These are phyloP conservation scores for Syngnathus typhle DNA, from an alignment of 2,113 vertebrate species.

Conservation along the genomic window DNA sequence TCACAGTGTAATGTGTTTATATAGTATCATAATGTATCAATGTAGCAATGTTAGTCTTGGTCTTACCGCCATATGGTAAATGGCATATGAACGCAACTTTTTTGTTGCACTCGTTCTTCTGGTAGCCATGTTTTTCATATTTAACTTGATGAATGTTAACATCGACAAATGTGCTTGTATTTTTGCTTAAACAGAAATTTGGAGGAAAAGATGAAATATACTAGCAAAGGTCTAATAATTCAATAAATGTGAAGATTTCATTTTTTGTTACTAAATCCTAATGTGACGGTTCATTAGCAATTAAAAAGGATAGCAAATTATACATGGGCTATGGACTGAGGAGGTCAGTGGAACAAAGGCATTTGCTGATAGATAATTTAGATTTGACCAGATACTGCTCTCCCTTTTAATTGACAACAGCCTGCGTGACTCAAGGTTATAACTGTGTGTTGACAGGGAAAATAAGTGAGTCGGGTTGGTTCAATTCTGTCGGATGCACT, in stretches of 20 bases:
- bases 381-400: constrained; percentile 51
- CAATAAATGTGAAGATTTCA: neutral
- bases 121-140: neutral
- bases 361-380: constrained; percentile 11
- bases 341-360: constrained; percentile 39
- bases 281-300: neutral
- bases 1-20: neutral
- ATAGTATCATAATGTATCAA: neutral
- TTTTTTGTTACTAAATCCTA: neutral
- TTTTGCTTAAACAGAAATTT: constrained; percentile 4
- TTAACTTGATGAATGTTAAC: constrained; percentile 9
- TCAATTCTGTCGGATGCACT: constrained; percentile 19
- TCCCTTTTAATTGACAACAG: constrained; percentile 50
- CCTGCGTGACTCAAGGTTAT: constrained; percentile 17
- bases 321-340: neutral
- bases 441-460: constrained; percentile 17
- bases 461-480: constrained; percentile 16
- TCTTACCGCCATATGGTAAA: constrained; percentile 5
- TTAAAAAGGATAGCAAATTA: neutral
- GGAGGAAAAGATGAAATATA: constrained; percentile 3
- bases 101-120: neutral
- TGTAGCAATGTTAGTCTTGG: constrained; percentile 10
- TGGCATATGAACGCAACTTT: neutral
- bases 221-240: neutral
- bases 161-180: neutral